phyloP scores from a whole-genome alignment of 2,113 vertebrate species.

The Caracal caracal region DNA sequence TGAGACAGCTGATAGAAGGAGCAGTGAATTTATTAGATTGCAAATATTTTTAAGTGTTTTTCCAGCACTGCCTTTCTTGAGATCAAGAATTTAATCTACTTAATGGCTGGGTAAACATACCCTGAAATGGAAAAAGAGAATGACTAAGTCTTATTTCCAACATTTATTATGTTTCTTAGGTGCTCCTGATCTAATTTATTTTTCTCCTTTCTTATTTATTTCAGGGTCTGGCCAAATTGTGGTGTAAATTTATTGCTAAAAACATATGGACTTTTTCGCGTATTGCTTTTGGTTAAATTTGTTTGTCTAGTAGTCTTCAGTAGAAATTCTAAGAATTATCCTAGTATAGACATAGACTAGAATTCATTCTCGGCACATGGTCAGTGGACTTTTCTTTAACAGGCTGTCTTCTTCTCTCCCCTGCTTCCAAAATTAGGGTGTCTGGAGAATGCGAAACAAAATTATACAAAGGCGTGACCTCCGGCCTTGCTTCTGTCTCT shows the following conservation, averaged over 20 bases:
- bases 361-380: conserved; percentile 67
- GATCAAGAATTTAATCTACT: not conserved
- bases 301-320: conserved; percentile 57
- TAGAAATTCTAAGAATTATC: conserved; percentile 66
- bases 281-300: conserved; percentile 70
- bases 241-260: conserved; percentile 46
- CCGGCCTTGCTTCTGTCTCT: conserved; percentile 73
- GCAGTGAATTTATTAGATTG: not conserved
- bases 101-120: conserved; percentile 32
- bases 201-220: conserved; percentile 57
- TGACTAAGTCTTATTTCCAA: not conserved
- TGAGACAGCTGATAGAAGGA: not conserved
- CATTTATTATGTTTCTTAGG: conserved; percentile 36
- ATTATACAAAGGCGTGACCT: conserved; percentile 74
- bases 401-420: conserved; percentile 64
- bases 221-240: conserved; percentile 6
- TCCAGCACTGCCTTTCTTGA: not conserved
- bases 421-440: conserved; percentile 68
- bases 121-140: not conserved
- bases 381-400: conserved; percentile 52
- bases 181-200: conserved; percentile 47
- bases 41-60: conserved; percentile 16
- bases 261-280: conserved; percentile 18
- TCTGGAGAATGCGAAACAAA: conserved; percentile 77
- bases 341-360: conserved; percentile 21